Conservation (phyloP, 2,113 vertebrate species). For the Fukomys damarensis region DNA sequence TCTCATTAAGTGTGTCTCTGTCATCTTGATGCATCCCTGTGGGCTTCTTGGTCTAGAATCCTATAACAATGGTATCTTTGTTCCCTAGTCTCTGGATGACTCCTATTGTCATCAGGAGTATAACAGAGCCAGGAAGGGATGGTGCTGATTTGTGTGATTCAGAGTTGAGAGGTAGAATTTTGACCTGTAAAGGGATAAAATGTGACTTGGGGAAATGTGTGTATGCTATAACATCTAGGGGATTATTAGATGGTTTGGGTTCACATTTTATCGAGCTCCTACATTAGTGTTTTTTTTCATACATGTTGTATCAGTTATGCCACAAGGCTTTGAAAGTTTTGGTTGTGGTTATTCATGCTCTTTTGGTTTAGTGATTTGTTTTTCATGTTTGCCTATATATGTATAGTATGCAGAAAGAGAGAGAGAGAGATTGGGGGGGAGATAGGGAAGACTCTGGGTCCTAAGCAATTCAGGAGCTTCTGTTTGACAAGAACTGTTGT, state of each 20-base stretch:
- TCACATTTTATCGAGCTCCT: background rate
- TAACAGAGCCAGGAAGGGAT: background rate
- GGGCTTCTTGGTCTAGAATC: slow-evolving; percentile 15
- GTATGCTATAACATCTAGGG: background rate
- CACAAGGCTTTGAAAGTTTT: background rate
- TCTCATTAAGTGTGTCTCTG: background rate
- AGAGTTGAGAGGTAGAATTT: background rate
- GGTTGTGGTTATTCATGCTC: background rate
- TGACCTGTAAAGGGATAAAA: background rate
- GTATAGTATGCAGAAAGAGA: background rate
- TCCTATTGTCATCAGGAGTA: background rate
- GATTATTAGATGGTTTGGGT: background rate
- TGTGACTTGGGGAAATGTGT: background rate
- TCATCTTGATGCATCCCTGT: background rate
- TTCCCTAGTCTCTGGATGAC: slow-evolving; percentile 16
- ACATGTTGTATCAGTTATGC: background rate
- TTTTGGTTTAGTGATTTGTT: background rate
- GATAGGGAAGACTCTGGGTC: background rate
- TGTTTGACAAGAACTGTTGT: background rate
- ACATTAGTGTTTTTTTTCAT: background rate
- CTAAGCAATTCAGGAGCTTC: background rate
- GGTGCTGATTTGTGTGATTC: background rate
- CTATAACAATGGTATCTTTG: background rate
- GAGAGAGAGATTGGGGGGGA: too few relatives aligned
- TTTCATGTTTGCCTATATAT: background rate